phyloP scores from a whole-genome alignment of 2,113 vertebrate species.

The Zosterops hypoxanthus region DNA sequence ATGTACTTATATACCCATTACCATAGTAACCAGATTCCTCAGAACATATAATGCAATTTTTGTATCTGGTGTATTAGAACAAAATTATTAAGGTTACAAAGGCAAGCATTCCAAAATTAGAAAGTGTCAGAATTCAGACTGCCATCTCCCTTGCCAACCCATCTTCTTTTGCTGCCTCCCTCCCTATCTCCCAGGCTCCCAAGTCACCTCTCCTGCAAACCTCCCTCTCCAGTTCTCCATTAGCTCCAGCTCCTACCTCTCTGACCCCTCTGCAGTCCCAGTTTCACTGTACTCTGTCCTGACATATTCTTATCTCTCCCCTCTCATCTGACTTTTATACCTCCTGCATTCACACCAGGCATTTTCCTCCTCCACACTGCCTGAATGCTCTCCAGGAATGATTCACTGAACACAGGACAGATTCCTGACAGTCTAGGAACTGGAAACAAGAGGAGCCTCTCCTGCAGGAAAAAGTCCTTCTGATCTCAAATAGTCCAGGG shows the following conservation, averaged over 20 bases:
- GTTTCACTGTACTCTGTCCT: not conserved
- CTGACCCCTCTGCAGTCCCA: not conserved
- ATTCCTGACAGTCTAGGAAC: constrained; percentile 18
- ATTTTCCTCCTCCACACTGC: constrained; percentile 49
- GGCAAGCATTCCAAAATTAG: constrained; percentile 50
- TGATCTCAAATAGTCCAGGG: not conserved
- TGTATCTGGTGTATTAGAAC: constrained; percentile 56
- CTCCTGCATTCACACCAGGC: constrained; percentile 49
- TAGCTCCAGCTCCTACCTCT: not conserved
- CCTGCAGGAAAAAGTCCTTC: not conserved
- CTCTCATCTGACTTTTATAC: constrained; percentile 38
- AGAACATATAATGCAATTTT: constrained; percentile 53
- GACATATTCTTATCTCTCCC: not conserved
- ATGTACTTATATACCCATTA: constrained; percentile 51
- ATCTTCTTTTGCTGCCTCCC: not conserved
- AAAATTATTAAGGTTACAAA: constrained; percentile 68
- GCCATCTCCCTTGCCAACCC: constrained; percentile 34
- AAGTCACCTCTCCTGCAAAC: not conserved
- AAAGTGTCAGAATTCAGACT: constrained; percentile 50
- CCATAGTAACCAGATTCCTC: constrained; percentile 60
- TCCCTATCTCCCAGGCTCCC: not conserved
- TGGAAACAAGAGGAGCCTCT: constrained; percentile 4
- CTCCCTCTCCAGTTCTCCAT: not conserved
- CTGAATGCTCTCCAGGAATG: constrained; percentile 52
- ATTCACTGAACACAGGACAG: constrained; percentile 40